Conservation (phyloP, 2,888 invertebrate genomes). For the Amblyjoppa fuscipennis region DNA sequence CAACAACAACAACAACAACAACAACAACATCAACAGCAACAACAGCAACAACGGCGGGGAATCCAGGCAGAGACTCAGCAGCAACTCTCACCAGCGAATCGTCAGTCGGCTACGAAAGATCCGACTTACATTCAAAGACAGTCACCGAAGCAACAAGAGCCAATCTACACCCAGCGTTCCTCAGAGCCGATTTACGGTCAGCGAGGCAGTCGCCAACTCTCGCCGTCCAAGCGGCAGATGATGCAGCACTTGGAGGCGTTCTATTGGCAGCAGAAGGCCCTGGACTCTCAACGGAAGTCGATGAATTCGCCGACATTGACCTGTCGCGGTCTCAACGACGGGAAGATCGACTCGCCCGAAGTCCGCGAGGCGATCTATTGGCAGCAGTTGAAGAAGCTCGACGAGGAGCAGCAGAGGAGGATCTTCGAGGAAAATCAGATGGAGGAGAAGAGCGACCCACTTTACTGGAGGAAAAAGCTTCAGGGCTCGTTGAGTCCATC, state of each 20-base stretch:
- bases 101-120: slow-evolving; percentile 32
- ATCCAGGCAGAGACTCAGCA: slow-evolving; percentile 37
- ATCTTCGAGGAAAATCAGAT: slow-evolving; percentile 79
- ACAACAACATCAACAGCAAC: slow-evolving; percentile 1
- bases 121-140: slow-evolving; percentile 61
- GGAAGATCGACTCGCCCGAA: slow-evolving; percentile 76
- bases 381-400: slow-evolving; percentile 89
- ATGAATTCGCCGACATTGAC: slow-evolving; percentile 62
- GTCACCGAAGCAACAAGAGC: slow-evolving; percentile 66
- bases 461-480: slow-evolving; percentile 68
- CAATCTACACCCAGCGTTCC: slow-evolving; percentile 70
- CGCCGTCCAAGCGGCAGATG: slow-evolving; percentile 80
- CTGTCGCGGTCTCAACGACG: slow-evolving; percentile 8
- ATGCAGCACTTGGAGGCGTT: slow-evolving; percentile 81
- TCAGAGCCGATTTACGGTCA: slow-evolving; percentile 73
- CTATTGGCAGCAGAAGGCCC: slow-evolving; percentile 83
- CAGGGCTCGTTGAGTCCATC: slow-evolving; percentile 58
- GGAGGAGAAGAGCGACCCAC: slow-evolving; percentile 66
- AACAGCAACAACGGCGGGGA: slow-evolving; percentile 27
- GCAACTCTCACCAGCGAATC: slow-evolving; percentile 23
- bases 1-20: slow-evolving; percentile 34
- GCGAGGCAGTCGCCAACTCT: slow-evolving; percentile 70
- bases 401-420: slow-evolving; percentile 86
- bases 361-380: slow-evolving; percentile 89
- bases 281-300: slow-evolving; percentile 78